Percentiles rank a stretch among this genome's conserved stretches.
Evolutionary conservation across 2,888 invertebrate species (phyloP).

Genomic region (Athripsodes cinereus): DNA sequence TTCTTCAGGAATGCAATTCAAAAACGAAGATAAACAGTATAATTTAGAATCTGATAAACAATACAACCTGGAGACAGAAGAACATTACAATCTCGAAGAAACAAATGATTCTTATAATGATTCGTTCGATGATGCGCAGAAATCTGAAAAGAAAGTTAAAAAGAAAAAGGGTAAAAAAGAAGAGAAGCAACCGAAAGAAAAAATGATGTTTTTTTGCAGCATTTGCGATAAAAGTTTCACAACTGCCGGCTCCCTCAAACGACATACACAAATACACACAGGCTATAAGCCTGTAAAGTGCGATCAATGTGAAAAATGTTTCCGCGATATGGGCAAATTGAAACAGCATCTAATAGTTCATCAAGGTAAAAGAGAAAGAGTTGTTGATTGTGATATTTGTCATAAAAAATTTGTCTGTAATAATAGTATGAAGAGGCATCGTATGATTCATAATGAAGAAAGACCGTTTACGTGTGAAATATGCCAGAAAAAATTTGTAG

Average conservation of each 20-base stretch:
- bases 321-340: neutral
- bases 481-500: conserved; percentile 2
- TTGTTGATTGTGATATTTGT: neutral
- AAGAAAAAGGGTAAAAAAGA: neutral
- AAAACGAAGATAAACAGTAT: neutral
- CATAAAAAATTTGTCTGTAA: neutral
- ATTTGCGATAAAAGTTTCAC: conserved; percentile 2
- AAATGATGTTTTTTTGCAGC: neutral
- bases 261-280: conserved; percentile 8
- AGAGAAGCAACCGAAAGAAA: neutral
- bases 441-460: conserved; percentile 2
- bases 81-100: too few species aligned
- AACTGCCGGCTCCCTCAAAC: conserved; percentile 6
- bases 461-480: conserved; percentile 10
- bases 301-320: neutral
- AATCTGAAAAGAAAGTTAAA: neutral
- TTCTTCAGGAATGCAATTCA: neutral
- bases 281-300: conserved; percentile 4
- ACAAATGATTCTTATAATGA: neutral
- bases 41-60: too few species aligned
- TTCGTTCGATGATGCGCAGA: neutral
- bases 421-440: conserved; percentile 1
- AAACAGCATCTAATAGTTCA: neutral
- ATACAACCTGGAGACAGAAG: too few species aligned
- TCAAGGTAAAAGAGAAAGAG: neutral